Base-by-base conservation (phyloP, 2,888 invertebrate genomes). In the Helobdella robusta region DNA sequence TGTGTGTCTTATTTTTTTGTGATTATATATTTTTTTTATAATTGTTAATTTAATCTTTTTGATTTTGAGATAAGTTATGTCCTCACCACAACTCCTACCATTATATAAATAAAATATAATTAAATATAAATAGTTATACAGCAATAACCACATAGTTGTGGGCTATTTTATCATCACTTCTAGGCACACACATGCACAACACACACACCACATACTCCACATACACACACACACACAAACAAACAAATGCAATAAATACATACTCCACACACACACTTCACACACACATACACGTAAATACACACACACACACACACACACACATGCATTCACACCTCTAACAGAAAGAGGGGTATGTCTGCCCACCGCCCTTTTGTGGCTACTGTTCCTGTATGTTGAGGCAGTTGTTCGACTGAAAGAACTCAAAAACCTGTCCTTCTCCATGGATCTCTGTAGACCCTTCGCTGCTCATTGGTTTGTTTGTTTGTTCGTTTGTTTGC, bases 391-490 rank as follows among this genome's bases (percentile, higher is more conserved):
- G 77, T 95, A 93, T 83, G 85, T 92, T 77, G 95, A 95, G 83
- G 91, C 89, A 71, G 87, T 89, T 72, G 86, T 91, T 74, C 85
- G 93, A 77, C 85, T 90, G 78, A 85, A 87, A 77, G 82, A 83
- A 72, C 83, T 88, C 75, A 86, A 88, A 74, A 87, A 87, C 81
- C 85, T 88, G 83, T 89, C 89, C 68, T 87, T 86, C 76, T 88
- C 89, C 78, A 83, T 91, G 77, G 91, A 91, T 82, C 85, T 93
- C 74, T 91, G 91, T 83, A 84, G 92, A 79, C 94, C 94, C 72
- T 91, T 95, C 82, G 94, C 94, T 73, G 93, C 94, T 72, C 93
- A 95, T 82, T 93, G 92, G 86, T 89, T 84, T 81, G 84, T 76
- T 6, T 30, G n/a, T n/a, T n/a, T n/a, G n/a, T n/a, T n/a, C n/a